Percentiles rank a stretch among this genome's conserved stretches.
These are phyloP conservation scores for Peromyscus melanophrys DNA, from an alignment of 2,797 vertebrate species.

Conservation along the genomic window DNA sequence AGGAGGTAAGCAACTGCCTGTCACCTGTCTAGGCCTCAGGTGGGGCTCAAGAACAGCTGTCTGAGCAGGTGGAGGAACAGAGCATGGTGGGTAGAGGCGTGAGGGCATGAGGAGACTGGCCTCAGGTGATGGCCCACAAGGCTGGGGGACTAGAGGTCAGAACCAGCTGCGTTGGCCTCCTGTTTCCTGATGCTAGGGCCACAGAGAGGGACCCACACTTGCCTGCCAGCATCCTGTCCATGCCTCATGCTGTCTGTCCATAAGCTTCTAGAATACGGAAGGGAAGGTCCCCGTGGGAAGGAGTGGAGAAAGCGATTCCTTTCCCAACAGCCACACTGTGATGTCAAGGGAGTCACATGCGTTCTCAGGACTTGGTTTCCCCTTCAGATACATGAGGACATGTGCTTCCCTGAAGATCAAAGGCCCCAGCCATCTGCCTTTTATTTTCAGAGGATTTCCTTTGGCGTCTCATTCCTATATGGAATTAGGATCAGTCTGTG, in stretches of 20 bases:
- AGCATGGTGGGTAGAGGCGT: neutral
- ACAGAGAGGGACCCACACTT: neutral
- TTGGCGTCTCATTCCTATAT: too few relatives aligned
- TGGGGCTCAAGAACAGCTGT: too few relatives aligned
- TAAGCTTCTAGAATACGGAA: neutral
- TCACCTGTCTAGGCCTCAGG: neutral
- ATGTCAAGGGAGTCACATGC: accelerated
- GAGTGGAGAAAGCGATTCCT: neutral
- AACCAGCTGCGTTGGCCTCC: neutral
- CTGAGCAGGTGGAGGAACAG: neutral
- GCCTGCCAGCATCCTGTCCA: neutral
- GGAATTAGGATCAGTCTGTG: neutral
- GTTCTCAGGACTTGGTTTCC: accelerated
- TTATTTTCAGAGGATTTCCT: neutral
- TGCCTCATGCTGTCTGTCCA: neutral
- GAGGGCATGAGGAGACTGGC: accelerated
- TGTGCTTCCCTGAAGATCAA: neutral
- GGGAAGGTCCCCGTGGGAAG: neutral
- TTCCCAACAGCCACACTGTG: accelerated
- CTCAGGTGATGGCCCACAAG: neutral
- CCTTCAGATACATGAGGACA: accelerated
- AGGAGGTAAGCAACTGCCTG: neutral
- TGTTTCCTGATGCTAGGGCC: neutral
- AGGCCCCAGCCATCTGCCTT: neutral
- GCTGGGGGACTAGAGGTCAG: neutral